Conservation (phyloP, 2,888 invertebrate species). For the Pterostichus madidus region DNA sequence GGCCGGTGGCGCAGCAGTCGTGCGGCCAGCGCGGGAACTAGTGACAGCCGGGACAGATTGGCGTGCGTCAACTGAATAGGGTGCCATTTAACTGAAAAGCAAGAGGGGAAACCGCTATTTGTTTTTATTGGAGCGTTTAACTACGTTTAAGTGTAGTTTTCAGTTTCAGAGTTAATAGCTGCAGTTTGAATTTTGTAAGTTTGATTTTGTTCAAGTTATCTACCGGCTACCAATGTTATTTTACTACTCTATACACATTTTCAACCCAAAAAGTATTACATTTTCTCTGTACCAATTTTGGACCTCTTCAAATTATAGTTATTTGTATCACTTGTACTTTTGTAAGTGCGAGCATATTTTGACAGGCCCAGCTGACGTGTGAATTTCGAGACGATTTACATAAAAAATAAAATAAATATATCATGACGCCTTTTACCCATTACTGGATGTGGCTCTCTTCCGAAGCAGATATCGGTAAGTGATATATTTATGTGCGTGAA, state of each 20-base stretch:
- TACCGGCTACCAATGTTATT: neutral
- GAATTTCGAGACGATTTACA: too few relatives aligned
- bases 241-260: neutral
- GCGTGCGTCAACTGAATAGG: constrained; percentile 49
- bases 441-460: too few relatives aligned
- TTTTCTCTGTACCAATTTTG: too few relatives aligned
- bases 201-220: constrained; percentile 27
- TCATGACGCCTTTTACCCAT: too few relatives aligned
- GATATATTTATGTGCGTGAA: too few relatives aligned
- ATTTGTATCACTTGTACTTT: too few relatives aligned
- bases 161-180: constrained; percentile 54
- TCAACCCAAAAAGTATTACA: too few relatives aligned
- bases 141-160: constrained; percentile 50
- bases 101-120: constrained; percentile 55
- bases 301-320: too few relatives aligned
- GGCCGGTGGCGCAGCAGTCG: constrained; percentile 14
- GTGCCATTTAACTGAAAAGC: constrained; percentile 26
- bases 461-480: too few relatives aligned
- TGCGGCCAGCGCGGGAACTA: constrained; percentile 23
- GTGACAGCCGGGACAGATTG: constrained; percentile 56
- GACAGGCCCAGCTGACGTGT: too few relatives aligned
- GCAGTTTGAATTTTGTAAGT: constrained; percentile 36
- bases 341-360: too few relatives aligned
- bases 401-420: too few relatives aligned
- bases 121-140: constrained; percentile 59